Conservation (phyloP, 1,140 invertebrate genomes). For the Grapholita molesta region DNA sequence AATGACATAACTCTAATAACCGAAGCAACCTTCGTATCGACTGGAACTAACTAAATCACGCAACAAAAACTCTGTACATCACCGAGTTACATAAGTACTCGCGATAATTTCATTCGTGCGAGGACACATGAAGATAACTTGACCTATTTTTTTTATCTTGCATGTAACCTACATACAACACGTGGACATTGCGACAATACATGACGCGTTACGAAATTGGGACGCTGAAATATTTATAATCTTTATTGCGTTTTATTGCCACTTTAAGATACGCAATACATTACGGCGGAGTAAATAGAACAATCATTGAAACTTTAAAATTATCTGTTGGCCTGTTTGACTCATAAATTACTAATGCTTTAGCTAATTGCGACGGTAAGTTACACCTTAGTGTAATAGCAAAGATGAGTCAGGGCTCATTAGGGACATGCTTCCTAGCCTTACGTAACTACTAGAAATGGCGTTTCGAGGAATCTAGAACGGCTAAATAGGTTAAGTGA, state of each 20-base stretch:
- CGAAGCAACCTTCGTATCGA: not conserved
- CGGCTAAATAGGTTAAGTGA: conserved; percentile 67
- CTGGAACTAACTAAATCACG: not conserved
- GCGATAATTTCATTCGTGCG: conserved; percentile 69
- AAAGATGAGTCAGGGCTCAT: conserved; percentile 9
- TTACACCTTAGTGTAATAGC: conserved; percentile 3
- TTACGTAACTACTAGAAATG: conserved; percentile 34
- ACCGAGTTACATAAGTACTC: conserved; percentile 55
- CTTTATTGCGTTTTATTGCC: conserved; percentile 4
- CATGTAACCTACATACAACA: conserved; percentile 66
- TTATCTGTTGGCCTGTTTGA: not conserved
- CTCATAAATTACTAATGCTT: conserved; percentile 3
- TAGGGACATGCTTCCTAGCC: conserved; percentile 26
- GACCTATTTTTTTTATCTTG: conserved; percentile 76
- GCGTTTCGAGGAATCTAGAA: conserved; percentile 46
- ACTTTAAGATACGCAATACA: not conserved
- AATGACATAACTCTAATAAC: not conserved
- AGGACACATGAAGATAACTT: conserved; percentile 75
- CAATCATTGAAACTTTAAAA: not conserved
- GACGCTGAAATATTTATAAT: conserved; percentile 14
- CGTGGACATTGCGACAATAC: conserved; percentile 52
- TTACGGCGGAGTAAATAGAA: conserved; percentile 26
- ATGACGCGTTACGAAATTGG: conserved; percentile 33
- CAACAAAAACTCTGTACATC: conserved; percentile 10
- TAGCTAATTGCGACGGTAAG: not conserved